phyloP scores from a whole-genome alignment of 2,113 vertebrate species.

The Tachuris rubrigastra region DNA sequence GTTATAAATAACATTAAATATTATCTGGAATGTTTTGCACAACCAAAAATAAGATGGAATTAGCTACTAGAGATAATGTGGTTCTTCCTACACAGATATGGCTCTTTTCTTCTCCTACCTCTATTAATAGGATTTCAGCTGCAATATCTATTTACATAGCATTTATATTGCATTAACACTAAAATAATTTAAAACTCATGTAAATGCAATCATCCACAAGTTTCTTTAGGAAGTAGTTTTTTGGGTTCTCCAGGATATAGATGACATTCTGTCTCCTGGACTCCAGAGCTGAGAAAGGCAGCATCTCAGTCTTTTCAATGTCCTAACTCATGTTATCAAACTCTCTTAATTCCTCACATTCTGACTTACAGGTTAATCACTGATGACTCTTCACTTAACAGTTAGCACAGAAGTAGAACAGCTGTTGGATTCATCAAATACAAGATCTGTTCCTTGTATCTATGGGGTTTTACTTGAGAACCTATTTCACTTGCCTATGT shows the following conservation, averaged over 20 bases:
- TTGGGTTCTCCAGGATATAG: background rate
- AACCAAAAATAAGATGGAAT: background rate
- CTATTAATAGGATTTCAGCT: conserved; percentile 34
- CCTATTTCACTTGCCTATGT: background rate
- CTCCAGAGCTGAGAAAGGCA: background rate
- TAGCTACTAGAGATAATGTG: background rate
- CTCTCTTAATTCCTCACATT: background rate
- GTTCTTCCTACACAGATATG: background rate
- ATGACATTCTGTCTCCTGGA: background rate
- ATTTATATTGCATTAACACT: background rate
- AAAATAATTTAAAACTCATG: background rate
- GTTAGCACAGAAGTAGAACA: background rate
- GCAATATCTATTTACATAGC: background rate
- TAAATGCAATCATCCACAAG: background rate
- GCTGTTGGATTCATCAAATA: background rate
- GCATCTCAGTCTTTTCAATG: background rate
- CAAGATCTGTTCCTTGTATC: background rate
- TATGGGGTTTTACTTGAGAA: background rate
- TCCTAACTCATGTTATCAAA: background rate
- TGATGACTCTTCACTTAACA: background rate
- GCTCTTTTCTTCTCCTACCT: conserved; percentile 5
- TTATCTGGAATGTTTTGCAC: background rate
- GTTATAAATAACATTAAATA: background rate
- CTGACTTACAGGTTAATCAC: background rate
- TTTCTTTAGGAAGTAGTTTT: background rate